phyloP scores from a whole-genome alignment of 2,797 vertebrate species.

The Clangula hyemalis region DNA sequence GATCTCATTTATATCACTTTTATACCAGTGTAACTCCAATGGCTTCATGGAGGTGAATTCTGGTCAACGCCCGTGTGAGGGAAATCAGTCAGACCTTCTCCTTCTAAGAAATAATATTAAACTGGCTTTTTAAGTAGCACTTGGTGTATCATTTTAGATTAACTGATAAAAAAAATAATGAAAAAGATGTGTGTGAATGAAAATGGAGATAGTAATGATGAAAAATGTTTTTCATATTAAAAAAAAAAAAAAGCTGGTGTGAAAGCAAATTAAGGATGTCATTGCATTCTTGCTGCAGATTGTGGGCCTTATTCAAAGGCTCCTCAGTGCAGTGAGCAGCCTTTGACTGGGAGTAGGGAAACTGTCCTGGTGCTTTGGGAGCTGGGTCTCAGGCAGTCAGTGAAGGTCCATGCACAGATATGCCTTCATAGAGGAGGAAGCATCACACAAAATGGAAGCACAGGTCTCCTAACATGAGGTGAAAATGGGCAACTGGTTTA shows the following conservation, averaged over 20 bases:
- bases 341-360: not conserved
- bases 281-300: not conserved
- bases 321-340: not conserved
- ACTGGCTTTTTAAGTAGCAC: slow-evolving; percentile 48
- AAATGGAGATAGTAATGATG: not conserved
- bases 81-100: slow-evolving; percentile 32
- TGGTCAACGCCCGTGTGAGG: not conserved
- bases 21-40: not conserved
- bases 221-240: slow-evolving; percentile 34
- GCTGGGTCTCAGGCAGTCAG: not conserved
- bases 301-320: not conserved
- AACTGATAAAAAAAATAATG: slow-evolving; percentile 63
- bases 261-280: slow-evolving; percentile 12
- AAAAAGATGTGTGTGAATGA: slow-evolving; percentile 20
- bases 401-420: not conserved
- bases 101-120: slow-evolving; percentile 40
- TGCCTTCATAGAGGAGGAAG: not conserved
- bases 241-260: not conserved
- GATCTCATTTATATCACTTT: slow-evolving; percentile 12
- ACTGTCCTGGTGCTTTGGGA: not conserved
- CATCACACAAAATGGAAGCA: not conserved
- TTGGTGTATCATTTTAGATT: slow-evolving; percentile 64
- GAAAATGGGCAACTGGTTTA: not conserved
- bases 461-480: not conserved
- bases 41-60: not conserved